Evolutionary conservation across 1,140 invertebrate species (phyloP).

Genomic region (Drosophila sturtevanti): DNA sequence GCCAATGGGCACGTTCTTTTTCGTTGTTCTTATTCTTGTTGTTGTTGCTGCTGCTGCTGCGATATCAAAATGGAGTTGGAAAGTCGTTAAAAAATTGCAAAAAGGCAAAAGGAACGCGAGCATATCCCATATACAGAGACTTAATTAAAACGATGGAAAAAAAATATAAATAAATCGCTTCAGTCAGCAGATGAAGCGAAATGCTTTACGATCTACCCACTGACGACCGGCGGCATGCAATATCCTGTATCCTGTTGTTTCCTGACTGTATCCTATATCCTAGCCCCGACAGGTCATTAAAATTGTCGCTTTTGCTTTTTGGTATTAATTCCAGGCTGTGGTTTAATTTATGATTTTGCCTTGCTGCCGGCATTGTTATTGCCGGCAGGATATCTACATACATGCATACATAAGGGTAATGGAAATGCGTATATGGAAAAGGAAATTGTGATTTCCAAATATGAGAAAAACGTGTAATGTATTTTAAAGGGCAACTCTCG

Average conservation of each 20-base stretch:
- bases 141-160: conserved; percentile 61
- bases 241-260: neutral
- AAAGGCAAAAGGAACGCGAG: conserved; percentile 21
- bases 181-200: conserved; percentile 28
- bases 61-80: neutral
- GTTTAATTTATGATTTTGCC: conserved; percentile 43
- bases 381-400: conserved; percentile 22
- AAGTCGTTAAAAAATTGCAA: neutral
- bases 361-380: conserved; percentile 10
- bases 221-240: conserved; percentile 19
- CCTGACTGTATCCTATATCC: neutral
- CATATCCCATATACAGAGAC: neutral
- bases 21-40: conserved; percentile 8
- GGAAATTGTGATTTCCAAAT: conserved; percentile 12
- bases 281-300: conserved; percentile 42
- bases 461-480: neutral
- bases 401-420: conserved; percentile 28
- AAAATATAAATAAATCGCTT: conserved; percentile 23
- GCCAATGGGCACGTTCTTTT: conserved; percentile 14
- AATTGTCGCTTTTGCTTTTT: conserved; percentile 48
- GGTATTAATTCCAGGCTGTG: conserved; percentile 47
- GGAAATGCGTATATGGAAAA: neutral
- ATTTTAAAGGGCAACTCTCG: conserved; percentile 3
- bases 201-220: conserved; percentile 14
- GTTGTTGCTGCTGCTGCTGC: neutral